Evolutionary conservation across 2,888 invertebrate species (phyloP).

Genomic region (Xylota sylvarum): DNA sequence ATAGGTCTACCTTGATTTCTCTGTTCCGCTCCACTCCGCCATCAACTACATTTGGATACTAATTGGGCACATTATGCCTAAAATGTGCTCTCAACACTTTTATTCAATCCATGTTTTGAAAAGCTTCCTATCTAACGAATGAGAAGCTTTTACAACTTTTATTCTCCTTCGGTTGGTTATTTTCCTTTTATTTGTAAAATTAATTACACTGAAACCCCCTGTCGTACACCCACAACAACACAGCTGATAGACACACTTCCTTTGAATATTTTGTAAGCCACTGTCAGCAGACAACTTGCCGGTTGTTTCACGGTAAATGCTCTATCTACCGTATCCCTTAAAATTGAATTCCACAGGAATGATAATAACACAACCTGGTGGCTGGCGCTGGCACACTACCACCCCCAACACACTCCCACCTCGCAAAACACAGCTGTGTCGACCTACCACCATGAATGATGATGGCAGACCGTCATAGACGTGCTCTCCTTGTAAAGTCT

Average conservation of each 20-base stretch:
- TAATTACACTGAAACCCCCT: neutral
- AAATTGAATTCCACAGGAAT: conserved; percentile 27
- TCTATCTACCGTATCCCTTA: conserved; percentile 11
- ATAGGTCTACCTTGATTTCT: no score
- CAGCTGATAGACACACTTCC: conserved; percentile 42
- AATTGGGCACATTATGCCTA: neutral
- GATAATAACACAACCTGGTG: conserved; percentile 35
- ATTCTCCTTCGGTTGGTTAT: neutral
- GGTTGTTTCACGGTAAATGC: conserved; percentile 13
- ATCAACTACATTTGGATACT: neutral
- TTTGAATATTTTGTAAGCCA: conserved; percentile 11
- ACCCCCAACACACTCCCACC: conserved; percentile 33
- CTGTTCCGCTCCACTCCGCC: no score
- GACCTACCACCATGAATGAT: conserved; percentile 16
- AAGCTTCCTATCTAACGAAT: neutral
- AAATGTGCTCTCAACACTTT: neutral
- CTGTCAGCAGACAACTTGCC: conserved; percentile 14
- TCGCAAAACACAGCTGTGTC: conserved; percentile 30
- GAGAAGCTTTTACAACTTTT: conserved; percentile 34
- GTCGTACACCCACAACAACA: neutral
- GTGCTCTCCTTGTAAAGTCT: conserved; percentile 41
- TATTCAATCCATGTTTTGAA: neutral
- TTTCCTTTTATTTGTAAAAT: neutral
- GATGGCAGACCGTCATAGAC: conserved; percentile 26
- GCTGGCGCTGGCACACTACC: conserved; percentile 8